phyloP scores from a whole-genome alignment of 2,113 vertebrate species.

The Elgaria multicarinata region DNA sequence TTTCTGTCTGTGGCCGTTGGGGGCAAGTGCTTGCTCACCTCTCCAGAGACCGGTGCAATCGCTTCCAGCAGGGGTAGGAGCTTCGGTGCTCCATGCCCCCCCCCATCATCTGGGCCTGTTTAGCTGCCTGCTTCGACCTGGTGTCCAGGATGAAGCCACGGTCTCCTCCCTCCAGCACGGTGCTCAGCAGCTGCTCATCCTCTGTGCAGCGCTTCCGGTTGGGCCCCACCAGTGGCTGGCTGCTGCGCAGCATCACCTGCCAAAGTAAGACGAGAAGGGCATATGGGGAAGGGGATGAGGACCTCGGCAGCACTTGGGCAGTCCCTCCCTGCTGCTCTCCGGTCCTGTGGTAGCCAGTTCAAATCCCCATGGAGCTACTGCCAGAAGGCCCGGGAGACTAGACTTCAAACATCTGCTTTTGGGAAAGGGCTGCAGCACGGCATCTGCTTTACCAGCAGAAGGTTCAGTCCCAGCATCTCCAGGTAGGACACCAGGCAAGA shows the following conservation, averaged over 20 bases:
- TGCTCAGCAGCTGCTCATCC: conserved; percentile 81
- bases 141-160: conserved; percentile 85
- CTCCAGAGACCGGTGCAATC: conserved; percentile 83
- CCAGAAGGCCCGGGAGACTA: not conserved
- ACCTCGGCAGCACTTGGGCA: not conserved
- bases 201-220: conserved; percentile 82
- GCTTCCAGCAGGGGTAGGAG: conserved; percentile 79
- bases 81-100: conserved; percentile 85
- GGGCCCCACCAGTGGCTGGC: conserved; percentile 83
- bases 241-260: conserved; percentile 85
- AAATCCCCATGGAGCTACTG: not conserved
- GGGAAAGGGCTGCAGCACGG: not conserved
- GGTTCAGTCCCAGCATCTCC: not conserved
- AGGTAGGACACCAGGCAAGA: not conserved
- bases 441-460: not conserved
- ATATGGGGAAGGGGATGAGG: not conserved
- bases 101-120: conserved; percentile 80
- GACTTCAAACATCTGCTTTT: no score
- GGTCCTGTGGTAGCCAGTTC: not conserved
- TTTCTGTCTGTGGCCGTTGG: not conserved
- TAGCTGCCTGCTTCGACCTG: conserved; percentile 80
- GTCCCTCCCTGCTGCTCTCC: not conserved
- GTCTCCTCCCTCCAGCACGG: conserved; percentile 50
- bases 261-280: fast-evolving
- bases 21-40: conserved; percentile 70